Evolutionary conservation across 2,888 invertebrate genomes (phyloP).

Genomic region (Pimpla rufipes): DNA sequence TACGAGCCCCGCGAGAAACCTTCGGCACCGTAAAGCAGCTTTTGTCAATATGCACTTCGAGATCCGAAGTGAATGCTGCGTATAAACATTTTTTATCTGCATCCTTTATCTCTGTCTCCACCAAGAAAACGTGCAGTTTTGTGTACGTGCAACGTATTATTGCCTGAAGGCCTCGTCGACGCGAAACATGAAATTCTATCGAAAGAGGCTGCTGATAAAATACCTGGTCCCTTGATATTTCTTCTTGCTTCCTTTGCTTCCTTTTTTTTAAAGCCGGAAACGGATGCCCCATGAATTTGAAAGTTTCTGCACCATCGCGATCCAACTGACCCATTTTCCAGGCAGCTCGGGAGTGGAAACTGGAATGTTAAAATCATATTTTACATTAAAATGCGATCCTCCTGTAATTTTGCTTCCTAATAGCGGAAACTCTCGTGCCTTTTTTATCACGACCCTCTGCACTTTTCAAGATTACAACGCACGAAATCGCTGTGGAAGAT

Average conservation of each 20-base stretch:
- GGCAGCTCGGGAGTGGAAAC: too few relatives aligned
- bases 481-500: too few relatives aligned
- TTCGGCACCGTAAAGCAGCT: not conserved
- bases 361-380: not conserved
- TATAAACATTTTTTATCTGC: not conserved
- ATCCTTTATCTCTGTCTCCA: too few relatives aligned
- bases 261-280: not conserved
- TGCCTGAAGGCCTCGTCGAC: slow-evolving; percentile 15
- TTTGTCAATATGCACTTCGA: not conserved
- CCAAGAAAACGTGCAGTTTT: too few relatives aligned
- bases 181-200: slow-evolving; percentile 28
- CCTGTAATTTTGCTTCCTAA: not conserved
- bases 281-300: not conserved
- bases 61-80: not conserved
- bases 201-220: not conserved
- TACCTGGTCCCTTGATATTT: not conserved
- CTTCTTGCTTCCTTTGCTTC: not conserved
- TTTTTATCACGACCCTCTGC: too few relatives aligned
- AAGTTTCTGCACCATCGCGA: too few relatives aligned
- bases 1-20: not conserved
- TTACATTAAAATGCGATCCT: not conserved
- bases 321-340: too few relatives aligned
- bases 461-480: too few relatives aligned
- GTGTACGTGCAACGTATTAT: not conserved
- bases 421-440: too few relatives aligned